phyloP scores from a whole-genome alignment of 2,113 vertebrate species.

The Oostethus manadensis region DNA sequence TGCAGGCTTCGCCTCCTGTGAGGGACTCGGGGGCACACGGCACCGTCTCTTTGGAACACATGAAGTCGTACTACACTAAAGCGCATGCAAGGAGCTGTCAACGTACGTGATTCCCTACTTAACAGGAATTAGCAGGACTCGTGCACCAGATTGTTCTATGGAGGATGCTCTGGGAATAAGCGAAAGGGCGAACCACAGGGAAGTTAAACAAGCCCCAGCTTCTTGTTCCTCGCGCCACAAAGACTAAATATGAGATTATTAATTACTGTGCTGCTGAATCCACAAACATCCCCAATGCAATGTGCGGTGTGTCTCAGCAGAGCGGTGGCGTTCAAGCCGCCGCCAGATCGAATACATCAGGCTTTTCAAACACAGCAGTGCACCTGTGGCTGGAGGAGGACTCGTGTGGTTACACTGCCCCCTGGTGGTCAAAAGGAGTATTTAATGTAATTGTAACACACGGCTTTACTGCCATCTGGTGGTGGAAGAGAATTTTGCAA shows the following conservation, averaged over 20 bases:
- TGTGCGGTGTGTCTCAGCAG: conserved; percentile 61
- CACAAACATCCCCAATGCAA: conserved; percentile 38
- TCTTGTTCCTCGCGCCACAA: not conserved
- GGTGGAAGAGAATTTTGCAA: not conserved
- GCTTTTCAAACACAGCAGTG: conserved; percentile 29
- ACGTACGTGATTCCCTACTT: too few relatives aligned
- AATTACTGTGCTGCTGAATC: conserved; percentile 23
- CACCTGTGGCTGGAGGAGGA: not conserved
- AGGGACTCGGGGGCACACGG: conserved; percentile 32
- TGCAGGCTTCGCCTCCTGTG: conserved; percentile 27
- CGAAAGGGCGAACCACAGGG: not conserved
- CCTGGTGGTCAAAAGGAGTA: conserved; percentile 20
- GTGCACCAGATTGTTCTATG: not conserved
- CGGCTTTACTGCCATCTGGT: conserved; percentile 37
- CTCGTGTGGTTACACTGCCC: conserved; percentile 27
- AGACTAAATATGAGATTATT: too few relatives aligned
- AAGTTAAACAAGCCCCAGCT: conserved; percentile 20
- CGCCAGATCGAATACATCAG: conserved; percentile 49
- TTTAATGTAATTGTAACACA: not conserved
- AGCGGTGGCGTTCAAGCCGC: conserved; percentile 52
- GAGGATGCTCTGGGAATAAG: not conserved
- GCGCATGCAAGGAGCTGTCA: not conserved
- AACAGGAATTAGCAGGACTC: not conserved
- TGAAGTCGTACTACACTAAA: not conserved
- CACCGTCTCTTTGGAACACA: conserved; percentile 30